Percentiles rank a stretch among this genome's conserved stretches.
These are phyloP conservation scores for Rhopalosiphum maidis DNA, from an alignment of 1,140 invertebrate species.

Conservation along the genomic window DNA sequence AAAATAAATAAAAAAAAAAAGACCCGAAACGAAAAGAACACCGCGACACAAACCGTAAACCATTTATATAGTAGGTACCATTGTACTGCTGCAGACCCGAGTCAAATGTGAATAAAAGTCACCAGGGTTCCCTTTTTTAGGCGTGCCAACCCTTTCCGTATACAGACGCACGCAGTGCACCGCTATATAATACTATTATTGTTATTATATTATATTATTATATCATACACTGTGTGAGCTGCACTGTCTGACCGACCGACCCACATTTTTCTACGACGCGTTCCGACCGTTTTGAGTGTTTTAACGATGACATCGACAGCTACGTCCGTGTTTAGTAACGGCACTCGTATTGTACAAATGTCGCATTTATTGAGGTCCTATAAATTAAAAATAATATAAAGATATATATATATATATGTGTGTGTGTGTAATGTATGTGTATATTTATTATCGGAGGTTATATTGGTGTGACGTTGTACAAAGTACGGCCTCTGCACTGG, in stretches of 20 bases:
- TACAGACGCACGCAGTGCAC: not conserved
- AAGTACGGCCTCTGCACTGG: not conserved
- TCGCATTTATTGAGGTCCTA: not conserved
- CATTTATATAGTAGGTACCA: not conserved
- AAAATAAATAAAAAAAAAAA: constrained; percentile 8
- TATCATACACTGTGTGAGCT: not conserved
- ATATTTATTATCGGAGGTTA: not conserved
- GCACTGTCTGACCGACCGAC: not conserved
- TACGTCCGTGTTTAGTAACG: not conserved
- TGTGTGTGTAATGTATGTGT: too few species aligned
- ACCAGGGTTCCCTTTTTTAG: not conserved
- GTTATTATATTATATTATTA: not conserved
- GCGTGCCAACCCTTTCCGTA: not conserved
- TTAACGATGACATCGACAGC: not conserved
- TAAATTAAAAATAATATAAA: constrained; percentile 5
- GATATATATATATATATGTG: too few species aligned
- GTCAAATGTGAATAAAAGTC: not conserved
- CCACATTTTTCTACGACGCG: not conserved
- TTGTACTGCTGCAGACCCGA: not conserved
- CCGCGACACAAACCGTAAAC: not conserved
- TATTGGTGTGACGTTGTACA: not conserved
- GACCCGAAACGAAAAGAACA: constrained; percentile 15
- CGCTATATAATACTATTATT: not conserved
- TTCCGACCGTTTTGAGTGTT: not conserved
- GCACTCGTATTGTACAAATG: not conserved